A percentile compares a stretch with the other conserved stretches of the same genome.
Conservation (phyloP, 2,888 invertebrate genomes). For the Abrostola triplasia region DNA sequence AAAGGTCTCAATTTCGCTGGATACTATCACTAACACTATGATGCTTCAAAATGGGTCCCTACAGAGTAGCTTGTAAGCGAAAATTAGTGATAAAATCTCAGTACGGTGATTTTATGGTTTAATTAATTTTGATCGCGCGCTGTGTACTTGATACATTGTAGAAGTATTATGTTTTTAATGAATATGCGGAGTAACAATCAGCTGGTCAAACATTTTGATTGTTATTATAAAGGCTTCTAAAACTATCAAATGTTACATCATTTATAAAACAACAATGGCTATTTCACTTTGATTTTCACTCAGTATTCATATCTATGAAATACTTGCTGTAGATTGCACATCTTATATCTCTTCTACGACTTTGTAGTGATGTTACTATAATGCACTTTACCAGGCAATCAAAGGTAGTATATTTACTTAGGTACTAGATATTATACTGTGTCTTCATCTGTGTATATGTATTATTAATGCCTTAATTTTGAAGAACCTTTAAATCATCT, state of each 20-base stretch:
- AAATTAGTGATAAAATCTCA: slow-evolving; percentile 31
- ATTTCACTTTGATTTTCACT: too few species aligned
- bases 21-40: slow-evolving; percentile 8
- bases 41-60: slow-evolving; percentile 5
- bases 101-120: slow-evolving; percentile 28
- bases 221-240: neutral
- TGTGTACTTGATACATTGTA: slow-evolving; percentile 8
- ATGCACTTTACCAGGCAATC: too few species aligned
- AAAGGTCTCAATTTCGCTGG: slow-evolving; percentile 33
- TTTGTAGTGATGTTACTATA: too few species aligned
- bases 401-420: too few species aligned
- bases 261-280: too few species aligned
- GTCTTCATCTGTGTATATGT: too few species aligned
- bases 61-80: neutral
- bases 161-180: neutral
- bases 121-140: slow-evolving; percentile 20
- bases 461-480: too few species aligned
- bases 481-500: too few species aligned
- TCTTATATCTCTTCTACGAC: too few species aligned
- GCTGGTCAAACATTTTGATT: slow-evolving; percentile 14
- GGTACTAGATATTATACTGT: too few species aligned
- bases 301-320: too few species aligned
- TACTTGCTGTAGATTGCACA: too few species aligned
- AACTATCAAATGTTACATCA: neutral
- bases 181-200: slow-evolving; percentile 2